These are phyloP conservation scores for Characodon lateralis DNA, from an alignment of 2,797 vertebrate genomes.

Conservation along the genomic window DNA sequence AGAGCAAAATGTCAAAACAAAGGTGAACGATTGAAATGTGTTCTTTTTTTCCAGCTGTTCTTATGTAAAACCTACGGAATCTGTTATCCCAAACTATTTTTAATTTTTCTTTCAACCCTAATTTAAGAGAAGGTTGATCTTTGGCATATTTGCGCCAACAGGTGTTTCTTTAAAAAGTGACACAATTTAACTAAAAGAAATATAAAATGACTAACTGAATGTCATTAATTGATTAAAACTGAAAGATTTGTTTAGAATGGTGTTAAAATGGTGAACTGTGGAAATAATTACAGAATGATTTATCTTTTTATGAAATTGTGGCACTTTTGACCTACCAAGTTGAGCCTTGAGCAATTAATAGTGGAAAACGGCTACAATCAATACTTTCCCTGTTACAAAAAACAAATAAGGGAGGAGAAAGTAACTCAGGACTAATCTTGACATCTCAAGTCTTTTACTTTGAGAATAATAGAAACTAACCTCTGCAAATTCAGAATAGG, in stretches of 20 bases:
- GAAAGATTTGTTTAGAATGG: not conserved
- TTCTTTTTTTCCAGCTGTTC: constrained; percentile 14
- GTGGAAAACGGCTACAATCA: not conserved
- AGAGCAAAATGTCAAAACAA: constrained; percentile 51
- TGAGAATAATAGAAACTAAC: not conserved
- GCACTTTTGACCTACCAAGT: not conserved
- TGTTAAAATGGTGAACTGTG: no score
- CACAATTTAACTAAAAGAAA: not conserved
- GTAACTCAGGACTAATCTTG: not conserved
- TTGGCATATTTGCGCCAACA: not conserved
- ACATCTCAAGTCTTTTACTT: not conserved
- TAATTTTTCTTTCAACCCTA: not conserved
- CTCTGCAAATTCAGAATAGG: not conserved
- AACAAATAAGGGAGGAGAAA: not conserved
- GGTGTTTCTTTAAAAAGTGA: not conserved
- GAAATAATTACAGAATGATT: not conserved
- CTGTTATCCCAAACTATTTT: not conserved
- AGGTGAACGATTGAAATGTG: constrained; percentile 2
- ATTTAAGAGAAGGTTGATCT: not conserved
- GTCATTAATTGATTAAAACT: not conserved
- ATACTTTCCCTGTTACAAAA: not conserved
- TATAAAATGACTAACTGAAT: not conserved
- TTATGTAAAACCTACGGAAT: not conserved
- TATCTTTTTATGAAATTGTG: not conserved
- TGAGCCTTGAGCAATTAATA: not conserved